These are phyloP conservation scores for Xestoiulus laeticollis DNA, from an alignment of 2,888 invertebrate species.

Conservation along the genomic window DNA sequence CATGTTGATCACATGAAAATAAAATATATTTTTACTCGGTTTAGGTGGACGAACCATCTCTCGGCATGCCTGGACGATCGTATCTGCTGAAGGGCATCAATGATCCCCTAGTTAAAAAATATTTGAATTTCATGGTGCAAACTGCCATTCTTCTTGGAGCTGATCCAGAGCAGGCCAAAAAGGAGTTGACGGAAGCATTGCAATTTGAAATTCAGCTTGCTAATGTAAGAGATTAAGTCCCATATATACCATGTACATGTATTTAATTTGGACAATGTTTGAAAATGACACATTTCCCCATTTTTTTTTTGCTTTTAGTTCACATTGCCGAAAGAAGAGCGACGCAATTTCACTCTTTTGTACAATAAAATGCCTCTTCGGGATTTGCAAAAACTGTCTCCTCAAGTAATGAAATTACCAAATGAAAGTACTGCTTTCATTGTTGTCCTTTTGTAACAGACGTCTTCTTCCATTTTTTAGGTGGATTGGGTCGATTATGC, in stretches of 20 bases:
- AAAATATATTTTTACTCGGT: conserved; percentile 56
- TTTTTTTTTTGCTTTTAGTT: conserved; percentile 69
- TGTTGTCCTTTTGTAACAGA: background rate
- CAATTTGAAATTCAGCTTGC: conserved; percentile 90
- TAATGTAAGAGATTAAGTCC: conserved; percentile 75
- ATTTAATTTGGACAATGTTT: background rate
- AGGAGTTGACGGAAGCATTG: conserved; percentile 80
- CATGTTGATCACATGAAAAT: too few species aligned
- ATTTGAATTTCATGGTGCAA: conserved; percentile 72
- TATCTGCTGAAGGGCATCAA: conserved; percentile 83
- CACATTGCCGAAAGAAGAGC: conserved; percentile 86
- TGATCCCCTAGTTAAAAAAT: conserved; percentile 82
- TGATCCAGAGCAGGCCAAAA: conserved; percentile 72
- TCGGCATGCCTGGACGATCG: conserved; percentile 81
- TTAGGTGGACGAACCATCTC: conserved; percentile 85
- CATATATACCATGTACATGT: background rate
- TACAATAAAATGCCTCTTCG: conserved; percentile 90
- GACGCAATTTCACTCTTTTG: conserved; percentile 87
- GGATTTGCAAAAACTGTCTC: conserved; percentile 72
- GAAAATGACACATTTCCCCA: background rate
- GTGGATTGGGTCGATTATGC: conserved; percentile 80
- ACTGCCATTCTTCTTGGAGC: conserved; percentile 87
- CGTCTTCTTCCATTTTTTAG: conserved; percentile 47
- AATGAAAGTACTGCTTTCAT: background rate
- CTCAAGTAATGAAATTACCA: conserved; percentile 67